Evolutionary conservation across 1,140 invertebrate species (phyloP), one percentile per base, ranked within the genome.

Genomic region (Bombus sylvicola): DNA sequence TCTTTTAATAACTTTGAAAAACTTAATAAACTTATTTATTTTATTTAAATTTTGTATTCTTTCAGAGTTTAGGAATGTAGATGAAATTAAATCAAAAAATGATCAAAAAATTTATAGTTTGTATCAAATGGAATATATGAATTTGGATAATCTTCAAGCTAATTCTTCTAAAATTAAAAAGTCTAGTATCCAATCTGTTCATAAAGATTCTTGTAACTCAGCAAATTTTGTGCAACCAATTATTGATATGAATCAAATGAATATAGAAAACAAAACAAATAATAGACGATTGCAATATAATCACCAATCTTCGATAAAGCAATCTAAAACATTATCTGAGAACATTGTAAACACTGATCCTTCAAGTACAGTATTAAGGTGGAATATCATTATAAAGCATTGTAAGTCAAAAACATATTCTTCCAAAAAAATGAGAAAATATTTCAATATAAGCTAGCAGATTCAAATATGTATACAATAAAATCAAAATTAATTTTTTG

Each of bases 351-450:
- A 34, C 6, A 57, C 8, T 57, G 13, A 68, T 66, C 12, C 13
- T 66, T 66, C 41, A 31, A 31, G 1, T 41, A 53, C 18, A 66
- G 22, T 25, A 22, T 66, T 85, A 74, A 81, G 59, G 28, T 85
- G 83, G 83, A 85, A 81, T 34, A 74, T 85, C 1, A 34, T 81
- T 73, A 22, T 74, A 41, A 85, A 41, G 8, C 78, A 57, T 81
- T 43, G 13, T 28, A 71, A 64, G 43, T 10, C 25, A 39, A 66
- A 75, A 66, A 39, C n/a, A 3, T 22, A 53, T 13, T 28, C 18
- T 47, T 43, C 59, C 15, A 39, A 47, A 28, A 25, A 39, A 66
- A 28, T 66, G 12, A 34, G 9, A 3, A 43, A 79, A 25, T 47
- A 79, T 64, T 62, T 62, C 18, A 41, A 62, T 31, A 39, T 31